phyloP scores from a whole-genome alignment of 37 sponge, comb jelly and placozoan genomes.

The Chondrosia reniformis region DNA sequence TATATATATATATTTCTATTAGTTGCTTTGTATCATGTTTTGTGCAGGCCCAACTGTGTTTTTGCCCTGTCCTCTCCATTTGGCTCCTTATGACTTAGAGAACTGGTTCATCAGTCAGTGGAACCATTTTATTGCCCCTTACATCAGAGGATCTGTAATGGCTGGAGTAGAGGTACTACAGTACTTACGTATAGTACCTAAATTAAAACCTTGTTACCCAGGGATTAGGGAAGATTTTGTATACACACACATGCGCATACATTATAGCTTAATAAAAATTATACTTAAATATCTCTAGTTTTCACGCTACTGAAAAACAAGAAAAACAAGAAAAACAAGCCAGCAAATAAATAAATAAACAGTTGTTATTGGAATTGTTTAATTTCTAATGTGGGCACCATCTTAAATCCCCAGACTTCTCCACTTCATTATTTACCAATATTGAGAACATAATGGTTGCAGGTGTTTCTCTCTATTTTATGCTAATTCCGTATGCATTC shows the following conservation, averaged over 20 bases:
- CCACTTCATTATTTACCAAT: too few species aligned
- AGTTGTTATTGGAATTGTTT: too few species aligned
- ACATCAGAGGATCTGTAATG: slow-evolving; percentile 70
- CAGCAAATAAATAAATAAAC: too few species aligned
- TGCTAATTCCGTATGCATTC: too few species aligned
- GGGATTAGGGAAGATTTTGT: neutral
- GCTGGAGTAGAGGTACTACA: slow-evolving; percentile 72
- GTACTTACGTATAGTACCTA: neutral
- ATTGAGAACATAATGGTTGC: too few species aligned
- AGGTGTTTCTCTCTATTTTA: too few species aligned
- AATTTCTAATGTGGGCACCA: too few species aligned
- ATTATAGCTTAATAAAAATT: neutral
- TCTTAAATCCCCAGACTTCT: too few species aligned
- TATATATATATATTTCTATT: too few species aligned
- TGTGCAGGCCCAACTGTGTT: slow-evolving; percentile 75
- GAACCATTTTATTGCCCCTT: slow-evolving; percentile 83
- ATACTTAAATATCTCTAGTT: neutral
- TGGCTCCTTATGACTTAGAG: slow-evolving; percentile 41
- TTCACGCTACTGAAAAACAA: neutral
- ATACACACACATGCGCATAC: neutral
- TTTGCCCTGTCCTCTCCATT: slow-evolving; percentile 58
- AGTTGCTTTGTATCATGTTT: too few species aligned
- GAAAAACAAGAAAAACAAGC: too few species aligned
- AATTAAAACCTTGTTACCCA: neutral
- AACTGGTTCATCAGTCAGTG: slow-evolving; percentile 76